Conservation (phyloP, 2,113 vertebrate genomes). For the Lagopus leucura region DNA sequence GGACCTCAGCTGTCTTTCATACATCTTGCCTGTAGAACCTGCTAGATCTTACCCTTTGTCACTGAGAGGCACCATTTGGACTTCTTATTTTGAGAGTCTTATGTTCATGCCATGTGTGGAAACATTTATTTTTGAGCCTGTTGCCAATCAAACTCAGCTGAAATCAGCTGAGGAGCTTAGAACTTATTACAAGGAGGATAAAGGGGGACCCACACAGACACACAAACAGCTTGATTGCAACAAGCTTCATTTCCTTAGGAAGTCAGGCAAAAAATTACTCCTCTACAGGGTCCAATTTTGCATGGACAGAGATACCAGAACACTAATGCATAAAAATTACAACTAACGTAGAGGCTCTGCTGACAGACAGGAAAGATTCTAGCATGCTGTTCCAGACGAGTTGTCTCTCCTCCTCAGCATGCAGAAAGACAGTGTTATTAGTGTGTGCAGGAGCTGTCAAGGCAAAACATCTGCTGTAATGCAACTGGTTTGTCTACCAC, state of each 20-base stretch:
- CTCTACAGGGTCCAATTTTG: slow-evolving; percentile 22
- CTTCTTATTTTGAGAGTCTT: neutral
- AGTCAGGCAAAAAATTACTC: slow-evolving; percentile 9
- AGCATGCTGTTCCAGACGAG: neutral
- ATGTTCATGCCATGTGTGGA: neutral
- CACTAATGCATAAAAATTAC: neutral
- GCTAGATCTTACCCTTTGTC: neutral
- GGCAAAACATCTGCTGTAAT: slow-evolving; percentile 28
- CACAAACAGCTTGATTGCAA: neutral
- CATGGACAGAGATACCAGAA: neutral
- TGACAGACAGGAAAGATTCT: neutral
- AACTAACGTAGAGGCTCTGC: neutral
- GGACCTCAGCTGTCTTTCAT: neutral
- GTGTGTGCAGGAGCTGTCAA: slow-evolving; percentile 23
- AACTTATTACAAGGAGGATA: neutral
- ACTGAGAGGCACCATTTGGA: neutral
- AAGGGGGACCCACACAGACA: neutral
- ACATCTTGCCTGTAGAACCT: neutral
- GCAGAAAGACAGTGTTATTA: neutral
- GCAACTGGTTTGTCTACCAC: neutral
- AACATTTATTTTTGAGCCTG: neutral
- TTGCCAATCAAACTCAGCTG: neutral
- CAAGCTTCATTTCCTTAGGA: slow-evolving; percentile 35
- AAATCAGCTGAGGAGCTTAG: neutral
- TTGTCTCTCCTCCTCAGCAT: neutral